Base-by-base conservation (phyloP, 2,797 vertebrate species). In the Poeciliopsis infans region DNA sequence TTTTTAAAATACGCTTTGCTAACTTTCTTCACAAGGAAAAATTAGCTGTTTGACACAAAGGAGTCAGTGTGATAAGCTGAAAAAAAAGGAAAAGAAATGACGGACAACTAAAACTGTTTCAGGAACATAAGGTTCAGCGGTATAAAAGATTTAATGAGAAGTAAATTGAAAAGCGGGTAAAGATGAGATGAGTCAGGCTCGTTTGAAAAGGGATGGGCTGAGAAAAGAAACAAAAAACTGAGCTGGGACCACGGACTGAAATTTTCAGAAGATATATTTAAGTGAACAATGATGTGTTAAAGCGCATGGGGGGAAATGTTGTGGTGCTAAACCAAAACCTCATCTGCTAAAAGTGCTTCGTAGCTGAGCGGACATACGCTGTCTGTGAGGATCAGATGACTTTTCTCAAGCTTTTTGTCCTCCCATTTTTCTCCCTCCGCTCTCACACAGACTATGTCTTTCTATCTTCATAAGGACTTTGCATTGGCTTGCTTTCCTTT, bases 211-310 rank as follows among this genome's bases (percentile, higher is more conserved):
- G 12, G 57, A 76, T 47, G 47, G 73, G 75, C 49, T 83, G 16
- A 8, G 61, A 80, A 77, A 61, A 78, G 49, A 85, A 80, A 57
- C 79, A 45, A 84, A 82, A 57, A 70, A 78, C 76, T 79, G 77
- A 83, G 61, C 31, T 1, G 11, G 61, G 77, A 79, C 76, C 82
- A 74, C 16, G 25, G 59, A 81, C 64, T 80, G 74, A 79, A 81
- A 55, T 78, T 89, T 88, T 78, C 86, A 90, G 87, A 93, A 87
- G 92, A 93, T 88, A 92, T 86, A 71, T 79, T 74, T 53, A 81
- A 85, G 72, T 88, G 79, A 89, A 79, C 72, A 78, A 57, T n/a
- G 75, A 81, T 78, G 81, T 85, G 85, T 72, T 80, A 57, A 55
- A 86, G 84, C 47, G 57, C 49, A 64, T 20, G 69, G 84, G 55